phyloP scores from a whole-genome alignment of 2,888 invertebrate species.

The Lasiommata megera region DNA sequence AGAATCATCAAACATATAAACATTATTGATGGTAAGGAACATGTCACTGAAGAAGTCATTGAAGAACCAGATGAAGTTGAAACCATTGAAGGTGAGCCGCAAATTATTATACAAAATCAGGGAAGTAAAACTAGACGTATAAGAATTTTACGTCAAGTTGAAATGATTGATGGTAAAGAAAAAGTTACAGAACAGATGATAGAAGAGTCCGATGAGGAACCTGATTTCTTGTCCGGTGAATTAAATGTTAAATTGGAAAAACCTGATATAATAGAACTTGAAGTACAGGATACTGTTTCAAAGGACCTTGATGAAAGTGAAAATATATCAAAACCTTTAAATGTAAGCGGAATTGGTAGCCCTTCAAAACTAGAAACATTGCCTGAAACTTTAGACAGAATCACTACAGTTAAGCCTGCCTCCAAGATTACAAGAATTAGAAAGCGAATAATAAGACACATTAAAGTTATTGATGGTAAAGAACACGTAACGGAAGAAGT shows the following conservation, averaged over 20 bases:
- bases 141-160: constrained; percentile 83
- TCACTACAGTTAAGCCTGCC: not conserved
- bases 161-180: constrained; percentile 81
- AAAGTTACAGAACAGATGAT: constrained; percentile 83
- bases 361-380: not conserved
- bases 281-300: not conserved
- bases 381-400: not conserved
- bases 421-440: constrained; percentile 55
- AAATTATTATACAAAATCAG: constrained; percentile 39
- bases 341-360: not conserved
- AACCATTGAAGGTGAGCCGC: constrained; percentile 80
- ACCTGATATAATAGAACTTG: constrained; percentile 5
- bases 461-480: constrained; percentile 90
- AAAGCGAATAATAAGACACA: constrained; percentile 87
- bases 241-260: not conserved
- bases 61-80: constrained; percentile 92
- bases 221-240: not conserved
- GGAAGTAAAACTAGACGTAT: constrained; percentile 57
- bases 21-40: constrained; percentile 90
- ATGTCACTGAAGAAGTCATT: constrained; percentile 89
- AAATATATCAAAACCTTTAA: not conserved
- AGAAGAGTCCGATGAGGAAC: constrained; percentile 69
- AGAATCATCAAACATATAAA: constrained; percentile 79
- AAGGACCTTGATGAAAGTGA: not conserved
- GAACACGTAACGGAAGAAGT: constrained; percentile 92